phyloP scores from a whole-genome alignment of 1,140 invertebrate species.

The Drosophila neocordata region DNA sequence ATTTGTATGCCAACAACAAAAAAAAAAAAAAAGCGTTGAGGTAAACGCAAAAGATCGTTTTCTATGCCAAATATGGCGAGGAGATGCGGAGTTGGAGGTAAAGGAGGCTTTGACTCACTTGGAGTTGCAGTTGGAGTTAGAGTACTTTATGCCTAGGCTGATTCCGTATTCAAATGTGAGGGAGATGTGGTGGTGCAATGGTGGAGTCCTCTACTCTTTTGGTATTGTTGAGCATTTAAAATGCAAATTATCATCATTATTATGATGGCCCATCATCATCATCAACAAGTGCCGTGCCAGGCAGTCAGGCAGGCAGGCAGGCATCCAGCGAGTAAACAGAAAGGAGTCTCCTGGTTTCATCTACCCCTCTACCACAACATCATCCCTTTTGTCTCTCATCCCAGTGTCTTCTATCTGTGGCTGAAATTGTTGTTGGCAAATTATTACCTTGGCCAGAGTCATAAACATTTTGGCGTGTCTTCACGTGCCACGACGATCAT shows the following conservation, averaged over 20 bases:
- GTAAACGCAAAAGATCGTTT: slow-evolving; percentile 47
- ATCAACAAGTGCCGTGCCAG: slow-evolving; percentile 17
- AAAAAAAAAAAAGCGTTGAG: not conserved
- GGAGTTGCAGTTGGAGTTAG: slow-evolving; percentile 25
- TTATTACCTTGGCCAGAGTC: slow-evolving; percentile 73
- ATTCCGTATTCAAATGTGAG: slow-evolving; percentile 67
- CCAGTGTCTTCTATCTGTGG: slow-evolving; percentile 17
- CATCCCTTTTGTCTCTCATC: not conserved
- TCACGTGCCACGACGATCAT: slow-evolving; percentile 69
- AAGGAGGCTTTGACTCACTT: slow-evolving; percentile 37
- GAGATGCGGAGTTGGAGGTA: not conserved
- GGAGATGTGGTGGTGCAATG: slow-evolving; percentile 28
- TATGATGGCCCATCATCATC: slow-evolving; percentile 69
- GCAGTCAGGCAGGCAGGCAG: not conserved
- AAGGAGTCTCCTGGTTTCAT: slow-evolving; percentile 36
- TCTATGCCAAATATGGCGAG: slow-evolving; percentile 66
- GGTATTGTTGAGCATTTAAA: slow-evolving; percentile 79
- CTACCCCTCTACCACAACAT: not conserved
- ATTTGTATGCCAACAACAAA: slow-evolving; percentile 65
- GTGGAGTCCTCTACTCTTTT: slow-evolving; percentile 34
- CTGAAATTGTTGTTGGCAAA: slow-evolving; percentile 70
- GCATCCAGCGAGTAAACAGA: slow-evolving; percentile 23
- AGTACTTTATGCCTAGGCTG: slow-evolving; percentile 67
- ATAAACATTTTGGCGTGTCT: slow-evolving; percentile 78
- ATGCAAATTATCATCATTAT: slow-evolving; percentile 81